These are phyloP conservation scores for Drosophila basisetae DNA, from an alignment of 2,888 invertebrate species.

Conservation along the genomic window DNA sequence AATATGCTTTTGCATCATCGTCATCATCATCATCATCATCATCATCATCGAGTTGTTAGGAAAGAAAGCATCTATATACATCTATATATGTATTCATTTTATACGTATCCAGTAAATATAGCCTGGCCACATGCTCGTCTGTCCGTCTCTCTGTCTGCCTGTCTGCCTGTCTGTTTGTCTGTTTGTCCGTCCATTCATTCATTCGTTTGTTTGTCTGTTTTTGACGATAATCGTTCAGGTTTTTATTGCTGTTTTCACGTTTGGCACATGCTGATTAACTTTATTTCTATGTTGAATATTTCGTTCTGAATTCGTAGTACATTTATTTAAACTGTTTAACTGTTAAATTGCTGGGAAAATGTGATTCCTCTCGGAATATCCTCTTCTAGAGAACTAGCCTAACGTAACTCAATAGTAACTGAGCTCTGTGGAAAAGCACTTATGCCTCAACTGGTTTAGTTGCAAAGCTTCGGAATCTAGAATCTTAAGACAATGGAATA, in stretches of 20 bases:
- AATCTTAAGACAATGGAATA: background rate
- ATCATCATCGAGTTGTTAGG: background rate
- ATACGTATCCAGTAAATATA: conserved; percentile 1
- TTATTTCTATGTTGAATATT: background rate
- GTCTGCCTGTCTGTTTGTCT: background rate
- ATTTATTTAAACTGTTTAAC: background rate
- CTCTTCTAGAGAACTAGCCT: background rate
- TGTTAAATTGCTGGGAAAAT: background rate
- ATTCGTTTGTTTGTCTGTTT: background rate
- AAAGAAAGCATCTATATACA: background rate
- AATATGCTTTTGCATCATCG: background rate
- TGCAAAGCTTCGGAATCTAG: background rate
- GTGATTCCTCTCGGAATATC: background rate
- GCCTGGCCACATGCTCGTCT: background rate
- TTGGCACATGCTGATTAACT: conserved; percentile 1
- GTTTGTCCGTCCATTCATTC: background rate
- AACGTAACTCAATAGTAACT: background rate
- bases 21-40: background rate
- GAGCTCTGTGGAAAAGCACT: background rate
- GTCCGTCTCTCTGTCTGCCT: background rate
- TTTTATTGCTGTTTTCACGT: background rate
- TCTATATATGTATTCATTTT: background rate
- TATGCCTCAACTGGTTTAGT: background rate
- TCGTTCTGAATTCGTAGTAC: background rate
- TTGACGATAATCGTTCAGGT: background rate